Conservation (phyloP, 2,888 invertebrate species). For the Cyaniris semiargus region DNA sequence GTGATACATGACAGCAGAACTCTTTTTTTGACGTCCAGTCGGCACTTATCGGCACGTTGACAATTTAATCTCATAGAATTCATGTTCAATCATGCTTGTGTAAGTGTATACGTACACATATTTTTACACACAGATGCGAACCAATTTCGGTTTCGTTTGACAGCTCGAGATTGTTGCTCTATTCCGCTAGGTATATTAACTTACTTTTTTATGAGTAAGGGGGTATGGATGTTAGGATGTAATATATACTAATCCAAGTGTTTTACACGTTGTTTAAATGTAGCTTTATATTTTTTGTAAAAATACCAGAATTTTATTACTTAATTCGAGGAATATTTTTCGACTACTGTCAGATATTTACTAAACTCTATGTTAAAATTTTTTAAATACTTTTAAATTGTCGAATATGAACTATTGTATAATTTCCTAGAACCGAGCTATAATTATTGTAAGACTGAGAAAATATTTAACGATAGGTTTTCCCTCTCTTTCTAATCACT, state of each 20-base stretch:
- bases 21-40: too few relatives aligned
- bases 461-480: conserved; percentile 26
- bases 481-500: not conserved
- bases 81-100: too few relatives aligned
- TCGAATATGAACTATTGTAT: conserved; percentile 5
- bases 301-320: not conserved
- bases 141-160: too few relatives aligned
- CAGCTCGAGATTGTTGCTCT: too few relatives aligned
- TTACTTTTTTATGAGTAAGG: not conserved
- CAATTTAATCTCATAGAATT: too few relatives aligned
- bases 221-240: not conserved
- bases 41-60: too few relatives aligned
- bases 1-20: too few relatives aligned
- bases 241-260: not conserved
- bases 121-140: too few relatives aligned
- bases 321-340: conserved; percentile 4
- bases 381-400: not conserved
- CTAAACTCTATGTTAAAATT: not conserved
- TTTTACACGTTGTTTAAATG: not conserved
- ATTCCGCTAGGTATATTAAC: too few relatives aligned
- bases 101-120: too few relatives aligned
- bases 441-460: conserved; percentile 27
- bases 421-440: conserved; percentile 26
- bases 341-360: not conserved
- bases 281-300: conserved; percentile 11